Evolutionary conservation across 1,140 invertebrate genomes (phyloP), one percentile per base, ranked within the genome.

Genomic region (Drosophila repleta): DNA sequence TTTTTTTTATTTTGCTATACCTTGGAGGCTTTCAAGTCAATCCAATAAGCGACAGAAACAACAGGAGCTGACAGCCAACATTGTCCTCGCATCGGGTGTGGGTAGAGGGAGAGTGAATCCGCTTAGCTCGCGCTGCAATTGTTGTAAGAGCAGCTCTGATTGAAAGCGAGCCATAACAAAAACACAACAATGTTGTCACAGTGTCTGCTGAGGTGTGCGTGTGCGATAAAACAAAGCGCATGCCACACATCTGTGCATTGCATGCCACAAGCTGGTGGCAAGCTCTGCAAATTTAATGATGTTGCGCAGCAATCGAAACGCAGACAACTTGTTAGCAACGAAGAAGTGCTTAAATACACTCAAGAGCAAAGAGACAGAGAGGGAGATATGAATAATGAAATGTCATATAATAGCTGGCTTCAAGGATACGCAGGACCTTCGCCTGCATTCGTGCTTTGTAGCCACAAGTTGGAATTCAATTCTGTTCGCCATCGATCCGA

Each of bases 251-350:
- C 5, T 41, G 37, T 39, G 10, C 20, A 39, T 21, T 24, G 48
- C 39, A 41, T 53, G 37, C 51, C 45, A 58, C 52, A 24, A 17
- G 26, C 39, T 32, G 15, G 11, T 26, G 18, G 45, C 62, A 67
- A 65, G 68, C 58, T 56, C 39, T 74, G 74, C 43, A 82, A 77
- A 69, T 81, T 78, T 82, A 82, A 82, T 83, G 79, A 74, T 74
- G 69, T 37, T 57, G 37, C 43, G 39, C 51, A 15, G 15, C 63
- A 76, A 48, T 66, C 37, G 56, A 66, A 79, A 7, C 48, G 58
- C 62, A 63, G 41, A 53, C 56, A 61, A 61, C 32, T 43, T 69
- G 56, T 20, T 60, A 73, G 35, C 24, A 26, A 10, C 24, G 61
- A 64, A 41, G 43, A 46, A 41, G 2, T 18, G 24, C 43, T 74